Percentiles rank a stretch among this genome's conserved stretches.
These are phyloP conservation scores for Atrichornis clamosus DNA, from an alignment of 2,113 vertebrate genomes.

Conservation along the genomic window DNA sequence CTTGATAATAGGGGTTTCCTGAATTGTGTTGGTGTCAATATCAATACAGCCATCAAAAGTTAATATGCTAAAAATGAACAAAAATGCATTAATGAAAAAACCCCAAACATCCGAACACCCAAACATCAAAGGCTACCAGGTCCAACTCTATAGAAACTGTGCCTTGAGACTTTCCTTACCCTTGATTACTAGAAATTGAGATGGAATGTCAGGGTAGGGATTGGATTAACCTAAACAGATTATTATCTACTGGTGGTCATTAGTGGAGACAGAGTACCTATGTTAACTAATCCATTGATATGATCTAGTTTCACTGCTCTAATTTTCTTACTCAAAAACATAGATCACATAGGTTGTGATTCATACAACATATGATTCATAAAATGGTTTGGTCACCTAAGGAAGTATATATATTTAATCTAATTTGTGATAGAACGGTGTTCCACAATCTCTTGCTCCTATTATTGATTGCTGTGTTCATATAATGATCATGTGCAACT, in stretches of 20 bases:
- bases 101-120: accelerated
- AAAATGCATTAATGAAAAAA: neutral
- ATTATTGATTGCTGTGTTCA: neutral
- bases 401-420: neutral
- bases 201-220: neutral
- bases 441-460: neutral
- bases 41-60: neutral
- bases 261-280: neutral
- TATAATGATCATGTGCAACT: neutral
- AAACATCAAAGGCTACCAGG: neutral
- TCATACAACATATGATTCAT: neutral
- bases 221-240: neutral
- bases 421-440: neutral
- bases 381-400: neutral
- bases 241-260: neutral
- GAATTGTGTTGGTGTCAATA: neutral
- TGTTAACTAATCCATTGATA: neutral
- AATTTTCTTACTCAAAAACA: neutral
- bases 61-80: neutral
- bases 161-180: neutral
- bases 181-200: neutral
- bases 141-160: neutral
- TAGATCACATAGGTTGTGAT: neutral
- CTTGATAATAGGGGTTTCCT: neutral
- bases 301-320: neutral